Base-by-base conservation (phyloP, 1,140 invertebrate species). In the Microplitis mediator region DNA sequence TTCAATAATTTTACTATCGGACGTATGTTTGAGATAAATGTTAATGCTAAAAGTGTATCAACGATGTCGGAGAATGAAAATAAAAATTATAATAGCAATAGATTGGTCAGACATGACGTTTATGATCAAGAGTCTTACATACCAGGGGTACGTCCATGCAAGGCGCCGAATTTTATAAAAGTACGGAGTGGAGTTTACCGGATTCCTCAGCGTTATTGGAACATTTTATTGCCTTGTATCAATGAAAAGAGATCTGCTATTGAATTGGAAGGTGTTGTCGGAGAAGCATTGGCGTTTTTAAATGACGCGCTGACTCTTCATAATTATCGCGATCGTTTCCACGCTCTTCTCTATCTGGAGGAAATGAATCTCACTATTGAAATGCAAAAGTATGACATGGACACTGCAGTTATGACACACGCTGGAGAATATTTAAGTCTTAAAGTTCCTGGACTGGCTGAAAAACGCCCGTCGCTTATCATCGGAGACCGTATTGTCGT, bases 401-500 rank as follows among this genome's bases (percentile, higher is more conserved):
- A 90, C 51, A 89, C 89, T 73, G 91, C 90, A 6, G 87, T 89
- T 73, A 89, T 97, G 75, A 88, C 88, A 67, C 86, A 79, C 5
- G 87, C 84, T 73, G 90, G 90, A 6, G 92, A 94, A 73, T 96
- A 88, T 87, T 84, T 97, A 4, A 86, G 88, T 11, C 82, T 98
- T 65, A 88, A 92, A 81, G 92, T 98, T 50, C 91, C 92, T 62
- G 94, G 95, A 69, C 86, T 98, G 9, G 88, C 91, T 63, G 96
- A 98, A 84, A 92, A 90, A 76, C 89, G 96, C 61, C 97, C 96
- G 3, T 96, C 95, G 2, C 81, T 98, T 5, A 88, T 97, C 51
- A 79, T 91, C 60, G 95, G 95, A 1, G 96, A 98, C 83, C 89
- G 86, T 82, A 91, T 93, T 16, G 87, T 92, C 35, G 90, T 86